Evolutionary conservation across 2,113 vertebrate genomes (phyloP).

Genomic region (Diglossa brunneiventris): DNA sequence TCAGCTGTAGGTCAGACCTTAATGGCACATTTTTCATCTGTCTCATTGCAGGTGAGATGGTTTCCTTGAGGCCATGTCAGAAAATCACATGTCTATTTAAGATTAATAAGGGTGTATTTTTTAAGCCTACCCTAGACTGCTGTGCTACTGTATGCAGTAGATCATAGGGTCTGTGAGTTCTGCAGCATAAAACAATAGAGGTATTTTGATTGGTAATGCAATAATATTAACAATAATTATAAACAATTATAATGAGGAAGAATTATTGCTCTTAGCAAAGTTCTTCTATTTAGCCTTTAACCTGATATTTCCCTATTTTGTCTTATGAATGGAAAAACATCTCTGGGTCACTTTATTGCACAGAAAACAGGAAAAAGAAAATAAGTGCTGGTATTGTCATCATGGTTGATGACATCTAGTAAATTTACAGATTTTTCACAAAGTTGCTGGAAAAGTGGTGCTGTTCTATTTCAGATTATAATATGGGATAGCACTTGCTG

Average conservation of each 20-base stretch:
- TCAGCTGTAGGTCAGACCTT: background rate
- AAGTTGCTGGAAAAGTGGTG: slow-evolving; percentile 34
- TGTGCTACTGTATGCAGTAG: background rate
- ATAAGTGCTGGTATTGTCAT: slow-evolving; percentile 36
- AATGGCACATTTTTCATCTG: background rate
- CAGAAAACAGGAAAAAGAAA: slow-evolving; percentile 11
- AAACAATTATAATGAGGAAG: background rate
- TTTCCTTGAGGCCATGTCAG: background rate
- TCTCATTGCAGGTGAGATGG: background rate
- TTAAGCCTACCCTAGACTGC: background rate
- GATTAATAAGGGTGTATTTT: background rate
- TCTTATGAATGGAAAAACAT: slow-evolving; percentile 20
- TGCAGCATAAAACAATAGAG: background rate
- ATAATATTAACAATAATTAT: background rate
- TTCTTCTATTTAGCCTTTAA: background rate
- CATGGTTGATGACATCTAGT: background rate
- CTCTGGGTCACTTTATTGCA: background rate
- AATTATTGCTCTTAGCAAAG: background rate
- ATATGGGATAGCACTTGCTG: background rate
- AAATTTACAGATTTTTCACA: slow-evolving; percentile 41
- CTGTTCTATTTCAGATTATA: slow-evolving; percentile 4
- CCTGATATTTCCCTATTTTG: background rate
- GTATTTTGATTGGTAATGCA: background rate
- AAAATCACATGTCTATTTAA: background rate
- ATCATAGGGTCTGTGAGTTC: background rate